phyloP scores from a whole-genome alignment of 2,797 vertebrate genomes.

The Acanthiza pusilla region DNA sequence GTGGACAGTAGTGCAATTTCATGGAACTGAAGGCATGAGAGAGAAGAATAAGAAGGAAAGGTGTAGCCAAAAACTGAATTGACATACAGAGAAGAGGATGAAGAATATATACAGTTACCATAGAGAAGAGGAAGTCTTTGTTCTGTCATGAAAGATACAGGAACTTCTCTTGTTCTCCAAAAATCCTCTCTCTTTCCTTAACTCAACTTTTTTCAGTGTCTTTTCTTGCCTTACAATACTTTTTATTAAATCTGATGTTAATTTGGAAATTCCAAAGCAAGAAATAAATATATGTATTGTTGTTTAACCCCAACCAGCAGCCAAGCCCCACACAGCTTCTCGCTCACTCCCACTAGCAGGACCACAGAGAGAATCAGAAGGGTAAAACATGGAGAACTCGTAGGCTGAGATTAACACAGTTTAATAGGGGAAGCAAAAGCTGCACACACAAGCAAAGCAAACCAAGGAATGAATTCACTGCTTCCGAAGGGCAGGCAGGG shows the following conservation, averaged over 20 bases:
- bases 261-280: not conserved
- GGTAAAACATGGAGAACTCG: fast-evolving
- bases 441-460: not conserved
- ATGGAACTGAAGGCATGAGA: not conserved
- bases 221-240: not conserved
- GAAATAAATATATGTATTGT: not conserved
- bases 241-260: not conserved
- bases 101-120: not conserved
- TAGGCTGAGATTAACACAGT: not conserved
- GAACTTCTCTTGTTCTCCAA: not conserved
- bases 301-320: not conserved
- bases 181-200: not conserved
- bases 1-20: not conserved
- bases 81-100: not conserved
- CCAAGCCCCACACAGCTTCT: not conserved
- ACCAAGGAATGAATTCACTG: not conserved
- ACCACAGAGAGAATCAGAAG: not conserved
- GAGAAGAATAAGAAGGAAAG: not conserved
- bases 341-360: fast-evolving
- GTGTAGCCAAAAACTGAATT: not conserved
- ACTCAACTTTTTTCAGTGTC: not conserved
- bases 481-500: not conserved
- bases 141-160: not conserved
- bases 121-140: not conserved
- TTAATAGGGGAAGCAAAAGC: not conserved